Evolutionary conservation across 2,888 invertebrate genomes (phyloP), one percentile per base, ranked within the genome.

Genomic region (Leptinotarsa juncta): DNA sequence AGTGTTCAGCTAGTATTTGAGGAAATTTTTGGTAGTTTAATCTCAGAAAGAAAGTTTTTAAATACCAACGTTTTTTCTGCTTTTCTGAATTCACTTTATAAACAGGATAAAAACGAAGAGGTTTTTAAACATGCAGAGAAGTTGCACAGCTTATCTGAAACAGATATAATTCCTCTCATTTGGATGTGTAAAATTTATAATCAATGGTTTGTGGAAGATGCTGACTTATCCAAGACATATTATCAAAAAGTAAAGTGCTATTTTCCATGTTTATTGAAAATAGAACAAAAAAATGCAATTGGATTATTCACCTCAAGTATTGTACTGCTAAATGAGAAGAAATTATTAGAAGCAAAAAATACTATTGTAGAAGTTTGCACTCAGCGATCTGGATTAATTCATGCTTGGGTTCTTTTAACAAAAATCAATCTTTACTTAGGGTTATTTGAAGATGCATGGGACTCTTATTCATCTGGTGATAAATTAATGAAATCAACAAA

Each of bases 271-370:
- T 88, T 95, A 4, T 86, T 91, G 70, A 84, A 89, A 69, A 85
- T 92, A 7, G 91, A 93, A 81, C 85, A 90, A 77, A 89, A 90
- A 77, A 93, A 93, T 0, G 90, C 91, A 81, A 89, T 91, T 83
- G 93, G 91, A 3, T 85, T 90, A 49, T 88, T 94, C 62, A 90
- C 94, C 3, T 90, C 90, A 86, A 91, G 91, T 51, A 90, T 93
- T 75, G 84, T 91, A 71, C 85, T 88, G 20, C 91, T 88, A 85
- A 87, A 90, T 20, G 87, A 89, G 66, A 87, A 90, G 26, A 88
- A 91, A 73, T 90, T 90, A 80, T 83, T 91, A 23, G 90, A 91
- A 76, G 91, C 94, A 0, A 88, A 90, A 78, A 89, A 91, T 73
- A 81, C 88, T 78, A 84, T 91, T 16, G 86, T 88, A 66, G 85